These are phyloP conservation scores for Acromyrmex charruanus DNA, from an alignment of 1,140 invertebrate species.

Conservation along the genomic window DNA sequence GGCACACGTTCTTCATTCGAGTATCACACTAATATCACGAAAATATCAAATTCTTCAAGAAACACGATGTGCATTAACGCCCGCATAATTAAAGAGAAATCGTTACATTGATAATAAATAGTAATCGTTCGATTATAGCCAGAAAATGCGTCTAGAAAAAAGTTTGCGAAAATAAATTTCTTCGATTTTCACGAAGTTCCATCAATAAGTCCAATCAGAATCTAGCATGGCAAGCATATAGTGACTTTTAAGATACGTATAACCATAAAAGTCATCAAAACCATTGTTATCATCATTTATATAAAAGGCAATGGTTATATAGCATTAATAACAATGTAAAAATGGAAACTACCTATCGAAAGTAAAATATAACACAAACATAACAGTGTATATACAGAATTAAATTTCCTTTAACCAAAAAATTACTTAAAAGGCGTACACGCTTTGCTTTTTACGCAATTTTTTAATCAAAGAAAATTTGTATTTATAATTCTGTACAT, in stretches of 20 bases:
- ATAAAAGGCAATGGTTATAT: too few relatives aligned
- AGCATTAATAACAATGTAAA: too few relatives aligned
- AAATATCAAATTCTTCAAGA: not conserved
- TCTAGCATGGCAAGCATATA: not conserved
- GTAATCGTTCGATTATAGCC: not conserved
- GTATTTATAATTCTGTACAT: too few relatives aligned
- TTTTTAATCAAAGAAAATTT: too few relatives aligned
- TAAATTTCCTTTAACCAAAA: too few relatives aligned
- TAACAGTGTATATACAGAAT: too few relatives aligned
- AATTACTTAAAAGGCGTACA: too few relatives aligned
- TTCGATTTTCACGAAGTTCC: not conserved
- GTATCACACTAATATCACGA: not conserved
- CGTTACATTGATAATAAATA: not conserved
- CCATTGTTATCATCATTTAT: too few relatives aligned
- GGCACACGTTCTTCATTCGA: not conserved
- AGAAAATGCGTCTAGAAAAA: not conserved
- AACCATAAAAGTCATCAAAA: too few relatives aligned
- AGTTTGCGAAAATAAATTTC: not conserved
- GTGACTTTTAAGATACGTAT: not conserved
- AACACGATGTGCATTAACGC: not conserved
- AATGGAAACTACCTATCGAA: too few relatives aligned
- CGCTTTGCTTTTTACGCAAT: too few relatives aligned
- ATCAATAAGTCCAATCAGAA: not conserved
- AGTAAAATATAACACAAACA: too few relatives aligned
- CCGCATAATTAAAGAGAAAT: not conserved